phyloP scores from a whole-genome alignment of 2,888 invertebrate species.

The Limenitis camilla region DNA sequence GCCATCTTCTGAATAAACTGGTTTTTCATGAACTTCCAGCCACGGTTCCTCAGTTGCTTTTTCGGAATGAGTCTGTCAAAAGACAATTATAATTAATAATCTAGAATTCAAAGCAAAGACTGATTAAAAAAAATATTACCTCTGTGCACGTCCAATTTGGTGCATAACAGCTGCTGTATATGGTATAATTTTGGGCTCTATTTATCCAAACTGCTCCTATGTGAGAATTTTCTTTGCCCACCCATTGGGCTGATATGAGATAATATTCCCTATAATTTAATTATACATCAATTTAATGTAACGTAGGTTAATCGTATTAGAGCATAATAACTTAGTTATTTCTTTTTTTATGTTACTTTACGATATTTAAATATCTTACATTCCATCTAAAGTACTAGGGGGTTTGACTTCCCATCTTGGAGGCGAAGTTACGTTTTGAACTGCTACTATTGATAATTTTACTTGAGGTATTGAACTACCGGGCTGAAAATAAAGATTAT shows the following conservation, averaged over 20 bases:
- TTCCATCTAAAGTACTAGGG: slow-evolving; percentile 83
- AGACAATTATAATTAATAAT: neutral
- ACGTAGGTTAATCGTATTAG: too few relatives aligned
- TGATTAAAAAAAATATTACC: slow-evolving; percentile 62
- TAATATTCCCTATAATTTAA: slow-evolving; percentile 86
- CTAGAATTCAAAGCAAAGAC: neutral
- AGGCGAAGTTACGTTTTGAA: slow-evolving; percentile 79
- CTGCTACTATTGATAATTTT: slow-evolving; percentile 85
- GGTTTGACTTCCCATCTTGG: slow-evolving; percentile 81
- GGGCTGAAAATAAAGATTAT: slow-evolving; percentile 69
- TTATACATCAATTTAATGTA: slow-evolving; percentile 16
- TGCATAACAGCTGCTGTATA: slow-evolving; percentile 88
- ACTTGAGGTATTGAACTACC: slow-evolving; percentile 91
- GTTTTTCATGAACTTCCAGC: slow-evolving; percentile 89
- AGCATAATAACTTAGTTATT: too few relatives aligned
- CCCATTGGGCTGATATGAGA: slow-evolving; percentile 93
- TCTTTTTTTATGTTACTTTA: neutral
- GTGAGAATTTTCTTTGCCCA: slow-evolving; percentile 83
- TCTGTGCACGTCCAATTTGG: slow-evolving; percentile 90
- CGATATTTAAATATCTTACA: slow-evolving; percentile 75
- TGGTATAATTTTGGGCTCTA: slow-evolving; percentile 92
- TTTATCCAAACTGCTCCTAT: slow-evolving; percentile 95
- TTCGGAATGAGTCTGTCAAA: slow-evolving; percentile 85
- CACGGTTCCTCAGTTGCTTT: slow-evolving; percentile 88
- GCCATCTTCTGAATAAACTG: slow-evolving; percentile 88